Evolutionary conservation across 2,113 vertebrate genomes (phyloP).

Genomic region (Bostrychus sinensis): DNA sequence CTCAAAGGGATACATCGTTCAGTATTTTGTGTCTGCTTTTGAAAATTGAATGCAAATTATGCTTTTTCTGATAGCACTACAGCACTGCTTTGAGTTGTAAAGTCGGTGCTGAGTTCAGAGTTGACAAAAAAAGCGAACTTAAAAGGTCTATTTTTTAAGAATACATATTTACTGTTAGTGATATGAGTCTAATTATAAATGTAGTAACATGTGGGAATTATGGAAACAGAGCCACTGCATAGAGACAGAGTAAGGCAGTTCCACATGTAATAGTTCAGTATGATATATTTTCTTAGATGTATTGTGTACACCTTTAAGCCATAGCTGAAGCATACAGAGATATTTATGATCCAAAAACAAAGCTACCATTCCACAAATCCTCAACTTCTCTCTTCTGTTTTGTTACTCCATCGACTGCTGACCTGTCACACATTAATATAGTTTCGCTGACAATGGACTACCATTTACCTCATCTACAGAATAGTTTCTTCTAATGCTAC

Average conservation of each 20-base stretch:
- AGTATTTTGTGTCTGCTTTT: not conserved
- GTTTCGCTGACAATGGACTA: conserved; percentile 12
- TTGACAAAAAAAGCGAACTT: conserved; percentile 9
- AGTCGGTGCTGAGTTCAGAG: conserved; percentile 19
- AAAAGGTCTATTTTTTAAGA: conserved; percentile 33
- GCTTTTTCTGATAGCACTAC: conserved; percentile 13
- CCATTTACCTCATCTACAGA: conserved; percentile 45
- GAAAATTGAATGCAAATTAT: not conserved
- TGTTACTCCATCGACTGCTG: too few species aligned
- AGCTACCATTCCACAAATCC: conserved; percentile 55
- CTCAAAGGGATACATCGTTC: conserved; percentile 49
- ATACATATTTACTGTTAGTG: conserved; percentile 15
- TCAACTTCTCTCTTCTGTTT: conserved; percentile 1
- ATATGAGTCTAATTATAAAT: conserved; percentile 16
- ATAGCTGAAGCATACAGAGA: conserved; percentile 22
- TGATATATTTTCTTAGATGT: conserved; percentile 9
- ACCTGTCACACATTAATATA: conserved; percentile 7
- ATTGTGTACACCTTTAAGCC: conserved; percentile 43
- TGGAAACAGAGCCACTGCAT: conserved; percentile 16
- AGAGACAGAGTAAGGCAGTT: not conserved
- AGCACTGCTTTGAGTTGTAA: conserved; percentile 12
- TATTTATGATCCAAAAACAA: conserved; percentile 46
- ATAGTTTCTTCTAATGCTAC: conserved; percentile 17
- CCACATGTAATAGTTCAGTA: not conserved
- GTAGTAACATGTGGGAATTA: conserved; percentile 49